These are phyloP conservation scores for Penaeus vannamei DNA, from an alignment of 1,140 invertebrate genomes.

Conservation along the genomic window DNA sequence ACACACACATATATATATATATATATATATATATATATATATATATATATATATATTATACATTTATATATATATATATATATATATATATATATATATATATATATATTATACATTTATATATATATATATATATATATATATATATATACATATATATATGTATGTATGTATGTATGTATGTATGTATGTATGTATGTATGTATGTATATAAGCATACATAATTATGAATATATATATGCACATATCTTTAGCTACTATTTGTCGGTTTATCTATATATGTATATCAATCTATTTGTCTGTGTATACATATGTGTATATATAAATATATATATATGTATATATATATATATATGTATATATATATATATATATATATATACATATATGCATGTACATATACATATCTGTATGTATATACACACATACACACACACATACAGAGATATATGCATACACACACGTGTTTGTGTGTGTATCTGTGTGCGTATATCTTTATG, in stretches of 20 bases:
- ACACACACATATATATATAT: conserved; percentile 22
- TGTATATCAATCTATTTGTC: not conserved
- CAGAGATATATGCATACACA: not conserved
- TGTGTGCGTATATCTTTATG: too few species aligned
- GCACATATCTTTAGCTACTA: conserved; percentile 19
- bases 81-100: conserved; percentile 50
- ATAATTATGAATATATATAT: conserved; percentile 35
- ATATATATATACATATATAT: conserved; percentile 44
- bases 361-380: not conserved
- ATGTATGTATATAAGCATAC: conserved; percentile 48
- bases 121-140: conserved; percentile 46
- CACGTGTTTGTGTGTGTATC: not conserved
- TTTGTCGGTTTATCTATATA: conserved; percentile 42
- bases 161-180: conserved; percentile 41
- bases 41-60: not conserved
- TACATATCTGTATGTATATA: not conserved
- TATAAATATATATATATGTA: not conserved
- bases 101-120: conserved; percentile 41
- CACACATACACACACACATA: not conserved
- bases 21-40: conserved; percentile 18
- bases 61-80: conserved; percentile 17
- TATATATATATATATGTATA: conserved; percentile 30
- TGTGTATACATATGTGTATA: conserved; percentile 10
- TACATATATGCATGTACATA: not conserved
- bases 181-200: conserved; percentile 46